These are phyloP conservation scores for Characodon lateralis DNA, from an alignment of 2,797 vertebrate genomes.

Conservation along the genomic window DNA sequence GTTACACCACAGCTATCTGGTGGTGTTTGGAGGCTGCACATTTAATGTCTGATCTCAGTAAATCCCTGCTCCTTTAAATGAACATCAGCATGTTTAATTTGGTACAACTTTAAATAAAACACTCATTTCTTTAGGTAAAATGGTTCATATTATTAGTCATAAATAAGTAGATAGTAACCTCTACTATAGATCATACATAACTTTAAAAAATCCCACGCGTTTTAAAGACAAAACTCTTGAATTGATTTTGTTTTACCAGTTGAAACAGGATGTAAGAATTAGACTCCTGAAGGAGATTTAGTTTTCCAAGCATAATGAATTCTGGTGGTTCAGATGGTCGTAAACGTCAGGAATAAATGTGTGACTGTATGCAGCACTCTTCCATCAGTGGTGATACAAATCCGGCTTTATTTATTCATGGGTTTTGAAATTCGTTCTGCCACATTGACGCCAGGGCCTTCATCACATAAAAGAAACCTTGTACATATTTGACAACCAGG, in stretches of 20 bases:
- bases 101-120: background rate
- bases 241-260: background rate
- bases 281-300: background rate
- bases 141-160: background rate
- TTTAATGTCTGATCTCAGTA: background rate
- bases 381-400: background rate
- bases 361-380: background rate
- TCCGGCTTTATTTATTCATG: slow-evolving; percentile 11
- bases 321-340: background rate
- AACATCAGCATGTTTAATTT: background rate
- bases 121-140: background rate
- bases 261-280: background rate
- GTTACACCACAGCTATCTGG: background rate
- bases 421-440: slow-evolving; percentile 1
- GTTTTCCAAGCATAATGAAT: background rate
- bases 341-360: background rate
- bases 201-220: background rate
- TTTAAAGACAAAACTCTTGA: background rate
- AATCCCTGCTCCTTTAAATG: background rate
- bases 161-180: background rate
- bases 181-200: background rate
- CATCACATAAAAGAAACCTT: background rate
- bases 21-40: background rate
- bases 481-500: background rate
- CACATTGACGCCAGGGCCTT: background rate